These are phyloP conservation scores for Campodea augens DNA, from an alignment of 1,140 invertebrate species.

Conservation along the genomic window DNA sequence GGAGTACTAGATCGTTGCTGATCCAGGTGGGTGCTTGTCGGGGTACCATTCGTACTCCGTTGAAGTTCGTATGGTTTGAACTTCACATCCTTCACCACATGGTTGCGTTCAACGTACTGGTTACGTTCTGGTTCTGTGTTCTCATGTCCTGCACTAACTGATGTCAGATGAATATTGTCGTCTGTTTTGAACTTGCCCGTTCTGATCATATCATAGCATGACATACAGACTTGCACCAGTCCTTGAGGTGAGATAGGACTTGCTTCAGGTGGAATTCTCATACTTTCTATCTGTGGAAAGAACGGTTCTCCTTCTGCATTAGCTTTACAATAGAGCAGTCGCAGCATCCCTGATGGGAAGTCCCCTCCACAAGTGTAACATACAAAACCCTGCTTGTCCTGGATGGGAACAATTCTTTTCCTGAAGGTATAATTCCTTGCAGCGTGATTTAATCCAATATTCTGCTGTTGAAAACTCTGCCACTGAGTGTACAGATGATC, in stretches of 20 bases:
- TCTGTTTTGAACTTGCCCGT: no score
- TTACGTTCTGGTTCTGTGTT: no score
- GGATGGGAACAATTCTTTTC: constrained; percentile 41
- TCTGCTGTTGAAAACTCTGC: constrained; percentile 39
- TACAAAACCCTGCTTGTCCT: constrained; percentile 53
- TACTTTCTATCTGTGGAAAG: constrained; percentile 63
- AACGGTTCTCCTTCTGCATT: constrained; percentile 69
- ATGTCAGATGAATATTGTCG: no score
- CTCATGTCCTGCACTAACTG: no score
- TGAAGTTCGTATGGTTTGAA: no score
- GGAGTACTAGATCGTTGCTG: neutral
- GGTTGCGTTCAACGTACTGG: no score
- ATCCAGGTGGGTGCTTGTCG: no score
- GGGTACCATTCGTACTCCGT: no score
- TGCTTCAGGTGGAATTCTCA: constrained; percentile 57
- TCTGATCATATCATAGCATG: no score
- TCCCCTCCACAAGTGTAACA: constrained; percentile 73
- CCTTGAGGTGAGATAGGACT: constrained; percentile 62
- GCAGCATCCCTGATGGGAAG: constrained; percentile 48
- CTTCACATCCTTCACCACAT: no score
- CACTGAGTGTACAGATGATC: constrained; percentile 64
- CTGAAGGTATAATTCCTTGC: constrained; percentile 59
- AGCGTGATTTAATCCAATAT: constrained; percentile 45
- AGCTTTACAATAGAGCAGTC: constrained; percentile 58
- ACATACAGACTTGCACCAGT: constrained; percentile 23